These are phyloP conservation scores for Pteronura brasiliensis DNA, from an alignment of 2,113 vertebrate genomes.

Conservation along the genomic window DNA sequence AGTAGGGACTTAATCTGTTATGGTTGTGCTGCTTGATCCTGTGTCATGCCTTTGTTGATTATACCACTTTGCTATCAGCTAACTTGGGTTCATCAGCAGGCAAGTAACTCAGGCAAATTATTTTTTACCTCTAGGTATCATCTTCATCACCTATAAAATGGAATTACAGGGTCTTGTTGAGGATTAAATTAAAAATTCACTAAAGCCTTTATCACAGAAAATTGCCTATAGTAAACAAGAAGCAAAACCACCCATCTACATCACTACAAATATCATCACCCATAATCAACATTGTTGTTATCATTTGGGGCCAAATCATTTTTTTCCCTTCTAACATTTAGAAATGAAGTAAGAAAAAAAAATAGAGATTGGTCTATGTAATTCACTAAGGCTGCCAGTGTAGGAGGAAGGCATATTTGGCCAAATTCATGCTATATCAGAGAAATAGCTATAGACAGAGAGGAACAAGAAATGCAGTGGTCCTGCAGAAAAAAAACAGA, in stretches of 20 bases:
- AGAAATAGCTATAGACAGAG: not conserved
- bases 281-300: not conserved
- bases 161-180: not conserved
- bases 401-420: not conserved
- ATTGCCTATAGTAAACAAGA: not conserved
- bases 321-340: not conserved
- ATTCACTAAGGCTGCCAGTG: not conserved
- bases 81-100: not conserved
- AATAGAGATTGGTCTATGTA: not conserved
- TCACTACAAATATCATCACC: not conserved
- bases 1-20: not conserved
- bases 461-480: not conserved
- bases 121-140: not conserved
- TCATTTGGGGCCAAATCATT: not conserved
- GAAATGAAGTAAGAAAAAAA: not conserved
- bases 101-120: not conserved
- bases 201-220: not conserved
- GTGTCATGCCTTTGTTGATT: not conserved
- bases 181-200: not conserved
- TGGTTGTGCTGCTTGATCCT: not conserved
- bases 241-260: not conserved
- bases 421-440: not conserved
- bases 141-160: not conserved
- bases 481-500: not conserved
- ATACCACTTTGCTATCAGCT: not conserved